Evolutionary conservation across 2,888 invertebrate species (phyloP), one percentile per base, ranked within the genome.

Genomic region (Campoplex nolae): DNA sequence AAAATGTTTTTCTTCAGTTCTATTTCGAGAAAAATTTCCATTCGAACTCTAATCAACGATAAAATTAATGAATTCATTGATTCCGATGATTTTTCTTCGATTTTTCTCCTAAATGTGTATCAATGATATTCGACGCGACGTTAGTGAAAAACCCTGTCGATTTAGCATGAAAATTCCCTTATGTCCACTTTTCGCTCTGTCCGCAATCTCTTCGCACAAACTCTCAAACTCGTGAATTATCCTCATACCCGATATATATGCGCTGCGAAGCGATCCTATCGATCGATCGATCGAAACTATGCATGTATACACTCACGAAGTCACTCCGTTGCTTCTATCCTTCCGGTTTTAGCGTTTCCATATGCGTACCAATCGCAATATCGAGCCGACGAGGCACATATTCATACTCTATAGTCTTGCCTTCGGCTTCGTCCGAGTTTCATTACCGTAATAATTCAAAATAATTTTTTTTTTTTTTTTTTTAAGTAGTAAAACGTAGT

Each of bases 311-410:
- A 67, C n/a, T 28, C 74, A 38, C 48, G 54, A 77, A 67, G 48
- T 51, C 67, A 81, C 76, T 82, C 68, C 9, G 54, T 76, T 13
- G 51, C 83, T 51, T 75, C 62, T 51, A 76, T 77, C 74, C 81
- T 87, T 84, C 81, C 84, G 86, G 77, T 84, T 82, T 87, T 81
- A 84, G 58, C 58, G 70, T 70, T 76, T 83, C 58, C 70, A 76
- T 54, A 42, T 32, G 56, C 82, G 76, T 76, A 58, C 68, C 82
- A 54, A 48, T 32, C 32, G 28, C 58, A 67, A 67, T 58, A 58
- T 76, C 56, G 35, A 83, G 54, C 51, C 68, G 18, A 1, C 68
- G 35, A 35, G 56, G 23, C 23, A 58, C n/a, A 58, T 58, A 79
- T 38, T n/a, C 38, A 56, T 70, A n/a, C 28, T 18, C 32, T 6